These are phyloP conservation scores for Lepidurus apus DNA, from an alignment of 1,140 invertebrate genomes.

Conservation along the genomic window DNA sequence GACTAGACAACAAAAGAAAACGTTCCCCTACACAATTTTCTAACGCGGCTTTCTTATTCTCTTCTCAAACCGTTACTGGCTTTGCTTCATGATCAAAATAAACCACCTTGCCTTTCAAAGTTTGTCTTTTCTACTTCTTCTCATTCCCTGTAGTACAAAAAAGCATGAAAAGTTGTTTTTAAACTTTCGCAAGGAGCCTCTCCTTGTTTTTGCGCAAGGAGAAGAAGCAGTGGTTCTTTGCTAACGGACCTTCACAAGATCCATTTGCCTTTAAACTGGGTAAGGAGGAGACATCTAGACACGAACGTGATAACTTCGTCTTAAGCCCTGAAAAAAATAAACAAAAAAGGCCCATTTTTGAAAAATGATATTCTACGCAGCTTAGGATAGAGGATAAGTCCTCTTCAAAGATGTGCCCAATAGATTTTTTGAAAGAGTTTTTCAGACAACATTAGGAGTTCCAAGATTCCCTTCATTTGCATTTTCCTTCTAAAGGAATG, in stretches of 20 bases:
- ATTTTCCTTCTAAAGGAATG: conserved; percentile 19
- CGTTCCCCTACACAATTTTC: not conserved
- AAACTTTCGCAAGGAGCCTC: too few species aligned
- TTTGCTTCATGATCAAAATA: not conserved
- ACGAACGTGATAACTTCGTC: not conserved
- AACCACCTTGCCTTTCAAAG: too few species aligned
- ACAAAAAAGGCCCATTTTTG: not conserved
- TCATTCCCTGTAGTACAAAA: too few species aligned
- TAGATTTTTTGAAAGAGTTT: not conserved
- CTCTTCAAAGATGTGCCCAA: not conserved
- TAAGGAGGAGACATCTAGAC: not conserved
- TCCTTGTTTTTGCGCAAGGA: not conserved
- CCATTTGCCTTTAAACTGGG: not conserved
- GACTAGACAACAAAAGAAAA: conserved; percentile 20
- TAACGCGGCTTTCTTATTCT: not conserved
- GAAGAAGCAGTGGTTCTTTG: not conserved
- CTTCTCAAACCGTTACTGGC: conserved; percentile 7
- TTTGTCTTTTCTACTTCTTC: too few species aligned
- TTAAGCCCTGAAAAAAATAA: too few species aligned
- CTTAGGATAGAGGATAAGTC: not conserved
- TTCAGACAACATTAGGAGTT: not conserved
- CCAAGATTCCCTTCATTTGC: not conserved
- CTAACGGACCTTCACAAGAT: not conserved
- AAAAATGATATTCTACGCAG: not conserved
- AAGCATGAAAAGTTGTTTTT: too few species aligned